A percentile compares a stretch with the other conserved stretches of the same genome.
Conservation (phyloP, 1,140 invertebrate genomes). For the Samia ricini region DNA sequence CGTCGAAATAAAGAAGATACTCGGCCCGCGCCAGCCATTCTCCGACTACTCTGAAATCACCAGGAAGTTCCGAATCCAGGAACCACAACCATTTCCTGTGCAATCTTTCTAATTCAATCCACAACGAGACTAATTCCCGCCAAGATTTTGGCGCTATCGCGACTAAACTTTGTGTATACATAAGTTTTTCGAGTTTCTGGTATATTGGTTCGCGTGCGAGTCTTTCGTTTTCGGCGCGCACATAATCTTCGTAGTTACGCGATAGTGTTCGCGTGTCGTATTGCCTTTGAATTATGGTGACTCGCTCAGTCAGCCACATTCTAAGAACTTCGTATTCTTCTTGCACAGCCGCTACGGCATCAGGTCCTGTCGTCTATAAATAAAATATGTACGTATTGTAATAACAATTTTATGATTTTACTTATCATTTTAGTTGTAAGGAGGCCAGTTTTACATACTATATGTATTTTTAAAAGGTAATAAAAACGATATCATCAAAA, state of each 20-base stretch:
- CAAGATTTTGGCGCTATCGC: conserved; percentile 89
- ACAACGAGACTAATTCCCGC: conserved; percentile 86
- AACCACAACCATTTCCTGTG: conserved; percentile 91
- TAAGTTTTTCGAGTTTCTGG: conserved; percentile 85
- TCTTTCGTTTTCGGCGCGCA: conserved; percentile 83
- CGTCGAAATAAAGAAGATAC: conserved; percentile 87
- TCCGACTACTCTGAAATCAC: conserved; percentile 90
- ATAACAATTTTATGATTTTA: conserved; percentile 1
- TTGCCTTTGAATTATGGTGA: conserved; percentile 83
- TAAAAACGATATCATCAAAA: neutral
- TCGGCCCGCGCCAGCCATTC: conserved; percentile 94
- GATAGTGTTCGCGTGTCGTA: conserved; percentile 83
- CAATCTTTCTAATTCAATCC: conserved; percentile 87
- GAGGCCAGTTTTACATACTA: no score
- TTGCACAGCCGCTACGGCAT: conserved; percentile 86
- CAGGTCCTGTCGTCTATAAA: conserved; percentile 79
- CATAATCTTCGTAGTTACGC: conserved; percentile 84
- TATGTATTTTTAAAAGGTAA: no score
- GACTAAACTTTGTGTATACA: conserved; percentile 87
- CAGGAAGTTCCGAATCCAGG: conserved; percentile 89
- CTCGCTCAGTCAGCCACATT: conserved; percentile 89
- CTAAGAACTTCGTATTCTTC: conserved; percentile 88
- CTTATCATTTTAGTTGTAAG: no score
- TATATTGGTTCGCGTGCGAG: conserved; percentile 83
- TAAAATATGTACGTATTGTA: conserved; percentile 16